phyloP scores from a whole-genome alignment of 2,797 vertebrate species.

The Channallabes apus region DNA sequence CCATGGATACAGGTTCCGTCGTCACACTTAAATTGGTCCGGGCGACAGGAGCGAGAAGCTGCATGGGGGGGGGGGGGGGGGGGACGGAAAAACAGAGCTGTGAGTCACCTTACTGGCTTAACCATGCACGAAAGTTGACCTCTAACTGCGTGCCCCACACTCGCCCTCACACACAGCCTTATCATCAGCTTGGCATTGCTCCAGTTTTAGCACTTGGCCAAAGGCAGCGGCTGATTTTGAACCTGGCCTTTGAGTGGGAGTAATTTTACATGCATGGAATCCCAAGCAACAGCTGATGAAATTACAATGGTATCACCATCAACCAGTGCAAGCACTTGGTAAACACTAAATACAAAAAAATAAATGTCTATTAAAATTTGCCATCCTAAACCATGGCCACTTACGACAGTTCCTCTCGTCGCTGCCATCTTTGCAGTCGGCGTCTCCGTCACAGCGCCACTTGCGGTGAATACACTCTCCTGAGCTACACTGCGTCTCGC shows the following conservation, averaged over 20 bases:
- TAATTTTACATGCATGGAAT: background rate
- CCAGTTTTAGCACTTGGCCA: slow-evolving; percentile 5
- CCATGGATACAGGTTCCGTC: slow-evolving; percentile 90
- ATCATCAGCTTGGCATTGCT: slow-evolving; percentile 18
- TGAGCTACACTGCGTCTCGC: slow-evolving; percentile 86
- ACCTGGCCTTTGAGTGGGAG: background rate
- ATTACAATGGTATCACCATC: background rate
- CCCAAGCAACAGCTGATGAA: slow-evolving; percentile 6
- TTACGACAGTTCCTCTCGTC: slow-evolving; percentile 95
- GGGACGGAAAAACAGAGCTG: slow-evolving; percentile 18
- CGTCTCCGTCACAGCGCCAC: slow-evolving; percentile 94
- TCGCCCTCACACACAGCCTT: background rate
- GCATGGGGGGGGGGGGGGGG: slow-evolving; percentile 46
- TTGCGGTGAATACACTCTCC: slow-evolving; percentile 96
- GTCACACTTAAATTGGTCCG: slow-evolving; percentile 93
- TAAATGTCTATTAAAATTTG: background rate
- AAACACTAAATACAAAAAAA: background rate
- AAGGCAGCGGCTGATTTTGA: slow-evolving; percentile 1
- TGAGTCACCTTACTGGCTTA: slow-evolving; percentile 22
- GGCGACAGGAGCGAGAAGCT: slow-evolving; percentile 88
- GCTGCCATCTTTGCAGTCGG: slow-evolving; percentile 94
- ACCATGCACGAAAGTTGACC: slow-evolving; percentile 18
- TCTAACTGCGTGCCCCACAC: background rate
- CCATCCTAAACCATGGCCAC: slow-evolving; percentile 61
- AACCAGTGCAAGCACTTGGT: background rate